Base-by-base conservation (phyloP, 2,797 vertebrate genomes). In the Somateria mollissima region DNA sequence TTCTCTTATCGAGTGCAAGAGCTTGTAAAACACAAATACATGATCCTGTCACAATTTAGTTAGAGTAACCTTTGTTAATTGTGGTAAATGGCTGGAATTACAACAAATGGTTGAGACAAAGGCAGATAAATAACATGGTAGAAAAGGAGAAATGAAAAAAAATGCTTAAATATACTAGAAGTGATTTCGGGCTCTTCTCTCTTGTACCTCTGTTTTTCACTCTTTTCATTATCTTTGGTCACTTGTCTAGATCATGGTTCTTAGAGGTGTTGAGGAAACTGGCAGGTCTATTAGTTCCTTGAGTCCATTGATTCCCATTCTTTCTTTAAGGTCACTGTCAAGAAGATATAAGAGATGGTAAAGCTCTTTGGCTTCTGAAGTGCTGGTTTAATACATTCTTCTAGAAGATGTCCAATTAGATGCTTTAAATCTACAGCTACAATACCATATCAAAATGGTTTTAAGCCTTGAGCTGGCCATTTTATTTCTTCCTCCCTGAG, bases 261-360 rank as follows among this genome's bases (percentile, higher is more conserved):
- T 94, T 64, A 74, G 32, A 90, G 21, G 8, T 74, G 67, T 84
- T 91, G 77, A 92, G 71, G 76, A 53, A 82, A 69, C 74, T 89
- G 87, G 49, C 87, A 92, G 90, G 22, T 91, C 88, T 76, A 96
- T 94, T 96, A 96, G 61, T 84, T 94, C 36, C 85, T 77, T 76
- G 37, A 76, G 54, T 65, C 39, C 77, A 87, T 76, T 84, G 87
- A 96, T 94, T 90, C 83, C 51, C 51, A 36, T 88, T 81, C 80
- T 86, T 88, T 88, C 84, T 96, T 84, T 90, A 88, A 88, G 85
- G 53, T n/a, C 57, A 28, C 57, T 84, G 82, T 86, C 87, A 94
- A 60, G 67, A 86, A 86, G 32, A 32, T 82, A 76, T 94, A 94
- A 94, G 92, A 94, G 79, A 79, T 65, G 45, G 80, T 64, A 87